A percentile compares a stretch with the other conserved stretches of the same genome.
Conservation (phyloP, 2,888 invertebrate species). For the Salpingus planirostris region DNA sequence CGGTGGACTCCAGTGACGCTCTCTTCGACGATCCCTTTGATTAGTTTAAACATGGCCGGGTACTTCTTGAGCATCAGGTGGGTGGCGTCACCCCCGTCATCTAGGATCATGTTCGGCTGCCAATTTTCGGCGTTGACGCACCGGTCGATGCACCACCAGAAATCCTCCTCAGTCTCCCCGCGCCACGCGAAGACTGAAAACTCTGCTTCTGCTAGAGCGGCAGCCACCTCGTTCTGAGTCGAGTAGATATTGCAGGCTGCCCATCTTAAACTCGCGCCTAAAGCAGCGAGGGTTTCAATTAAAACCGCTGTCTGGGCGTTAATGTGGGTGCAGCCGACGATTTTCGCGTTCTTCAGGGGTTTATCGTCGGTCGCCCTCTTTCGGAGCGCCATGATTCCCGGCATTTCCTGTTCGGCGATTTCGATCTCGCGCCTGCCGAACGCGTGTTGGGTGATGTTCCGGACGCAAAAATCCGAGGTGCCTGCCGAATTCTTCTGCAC, state of each 20-base stretch:
- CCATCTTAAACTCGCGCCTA: conserved; percentile 92
- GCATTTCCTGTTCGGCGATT: conserved; percentile 99
- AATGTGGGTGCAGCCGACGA: conserved; percentile 95
- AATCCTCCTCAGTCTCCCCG: conserved; percentile 94
- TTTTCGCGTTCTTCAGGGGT: conserved; percentile 88
- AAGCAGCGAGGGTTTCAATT: conserved; percentile 78
- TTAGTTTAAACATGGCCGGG: conserved; percentile 84
- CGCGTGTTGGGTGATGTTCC: conserved; percentile 85
- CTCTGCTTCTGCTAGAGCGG: conserved; percentile 85
- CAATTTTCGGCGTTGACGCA: conserved; percentile 86
- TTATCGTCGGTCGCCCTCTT: conserved; percentile 89
- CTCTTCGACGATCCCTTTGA: conserved; percentile 94
- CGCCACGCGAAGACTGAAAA: conserved; percentile 94
- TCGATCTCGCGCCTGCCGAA: conserved; percentile 95
- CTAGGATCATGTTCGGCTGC: conserved; percentile 97
- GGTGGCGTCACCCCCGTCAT: conserved; percentile 95
- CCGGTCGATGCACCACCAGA: conserved; percentile 99
- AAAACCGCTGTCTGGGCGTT: conserved; percentile 97
- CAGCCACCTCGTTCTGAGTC: conserved; percentile 97
- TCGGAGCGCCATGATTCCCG: conserved; percentile 90
- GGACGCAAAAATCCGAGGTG: conserved; percentile 85
- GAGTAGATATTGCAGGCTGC: conserved; percentile 98
- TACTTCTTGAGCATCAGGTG: conserved; percentile 95
- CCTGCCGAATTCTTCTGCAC: conserved; percentile 78
- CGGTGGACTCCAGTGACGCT: conserved; percentile 98